Evolutionary conservation across 2,888 invertebrate species (phyloP), one percentile per base, ranked within the genome.

Genomic region (Troides oblongomaculatus): DNA sequence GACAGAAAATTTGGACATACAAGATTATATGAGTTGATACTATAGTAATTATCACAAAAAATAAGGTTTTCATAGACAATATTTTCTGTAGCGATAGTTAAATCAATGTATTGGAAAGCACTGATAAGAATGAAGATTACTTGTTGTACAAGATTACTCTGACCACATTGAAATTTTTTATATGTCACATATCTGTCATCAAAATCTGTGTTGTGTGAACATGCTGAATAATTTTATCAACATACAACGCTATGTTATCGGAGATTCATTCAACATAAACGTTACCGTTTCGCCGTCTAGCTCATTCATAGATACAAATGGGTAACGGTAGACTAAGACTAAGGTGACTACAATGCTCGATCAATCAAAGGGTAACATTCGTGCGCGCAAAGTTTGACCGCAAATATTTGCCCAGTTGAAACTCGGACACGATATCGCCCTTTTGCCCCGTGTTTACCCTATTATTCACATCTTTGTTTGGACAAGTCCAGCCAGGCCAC

Each of bases 341-440:
- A 75, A 74, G 75, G 74, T 75, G 74, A 81, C 75, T 80, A 82
- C 81, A 84, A 80, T 76, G 80, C 79, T 76, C 87, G 84, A 91
- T 92, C 92, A 92, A 92, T 92, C 92, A 91, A 88, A 89, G 85
- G 87, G 86, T 84, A 80, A 81, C 83, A 85, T 85, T 85, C 84
- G 85, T 84, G 85, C 75, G 72, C 72, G 75, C 78, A 78, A 78
- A 82, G 80, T 81, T 81, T 78, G 74, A 76, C 68, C 74, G 86
- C 86, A 85, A 92, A 92, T 92, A 90, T 92, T 92, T 84, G 84
- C 86, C 77, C 70, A 79, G 78, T 75, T 81, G 76, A 78, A 80
- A 78, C 77, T 77, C 81, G 78, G 85, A 83, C 90, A 89, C 88
- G 86, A 85, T 85, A 86, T 84, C 77, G 74, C 75, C 77, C 75